A percentile compares a stretch with the other conserved stretches of the same genome.
phyloP scores from a whole-genome alignment of 2,888 invertebrate genomes.

The Cantharis lateralis region DNA sequence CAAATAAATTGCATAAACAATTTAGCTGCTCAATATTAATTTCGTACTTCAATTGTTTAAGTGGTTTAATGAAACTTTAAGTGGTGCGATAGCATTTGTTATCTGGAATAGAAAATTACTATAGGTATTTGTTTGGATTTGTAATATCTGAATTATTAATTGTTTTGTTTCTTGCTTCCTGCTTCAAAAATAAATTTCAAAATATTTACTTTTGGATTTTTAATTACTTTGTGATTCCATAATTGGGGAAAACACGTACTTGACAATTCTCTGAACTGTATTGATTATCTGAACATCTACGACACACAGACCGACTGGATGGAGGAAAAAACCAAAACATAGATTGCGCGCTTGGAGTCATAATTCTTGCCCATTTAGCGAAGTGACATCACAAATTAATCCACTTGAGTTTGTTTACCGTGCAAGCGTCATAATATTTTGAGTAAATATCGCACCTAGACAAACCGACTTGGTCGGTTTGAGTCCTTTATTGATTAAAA shows the following conservation, averaged over 20 bases:
- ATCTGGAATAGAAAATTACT: background rate
- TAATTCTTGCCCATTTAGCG: background rate
- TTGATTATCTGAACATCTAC: background rate
- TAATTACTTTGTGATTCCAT: background rate
- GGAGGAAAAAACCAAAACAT: background rate
- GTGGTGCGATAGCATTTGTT: background rate
- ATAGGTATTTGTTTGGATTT: background rate
- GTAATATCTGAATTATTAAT: background rate
- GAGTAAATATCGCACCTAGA: background rate
- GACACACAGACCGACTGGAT: background rate
- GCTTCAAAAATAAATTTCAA: background rate
- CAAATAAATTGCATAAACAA: background rate
- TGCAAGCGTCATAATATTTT: background rate
- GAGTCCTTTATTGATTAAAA: background rate
- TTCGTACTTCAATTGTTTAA: background rate
- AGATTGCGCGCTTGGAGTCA: background rate
- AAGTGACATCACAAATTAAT: background rate
- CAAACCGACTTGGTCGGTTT: background rate
- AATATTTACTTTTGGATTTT: background rate
- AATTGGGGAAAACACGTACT: background rate
- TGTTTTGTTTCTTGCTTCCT: background rate
- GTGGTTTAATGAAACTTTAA: background rate
- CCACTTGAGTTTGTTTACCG: background rate
- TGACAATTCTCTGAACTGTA: background rate
- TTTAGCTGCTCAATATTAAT: background rate